Conservation (phyloP, 2,888 invertebrate species). For the Craniophora ligustri region DNA sequence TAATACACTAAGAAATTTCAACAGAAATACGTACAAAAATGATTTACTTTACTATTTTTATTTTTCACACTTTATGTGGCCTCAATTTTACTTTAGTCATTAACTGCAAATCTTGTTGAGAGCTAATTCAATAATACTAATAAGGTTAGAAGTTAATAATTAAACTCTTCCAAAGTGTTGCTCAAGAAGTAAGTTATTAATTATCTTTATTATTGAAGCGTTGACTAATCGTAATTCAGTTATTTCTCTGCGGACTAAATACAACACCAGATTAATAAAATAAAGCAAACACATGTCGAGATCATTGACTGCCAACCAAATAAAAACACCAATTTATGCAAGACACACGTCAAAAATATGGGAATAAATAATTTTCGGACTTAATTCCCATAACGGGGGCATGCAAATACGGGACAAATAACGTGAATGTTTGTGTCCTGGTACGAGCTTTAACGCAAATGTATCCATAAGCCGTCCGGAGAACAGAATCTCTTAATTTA, state of each 20-base stretch:
- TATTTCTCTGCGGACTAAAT: constrained; percentile 4
- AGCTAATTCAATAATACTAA: too few species aligned
- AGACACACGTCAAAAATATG: constrained; percentile 48
- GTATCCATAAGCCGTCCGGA: constrained; percentile 81
- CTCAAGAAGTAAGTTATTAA: too few species aligned
- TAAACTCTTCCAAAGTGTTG: too few species aligned
- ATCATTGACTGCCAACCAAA: constrained; percentile 22
- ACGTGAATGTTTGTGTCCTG: constrained; percentile 54
- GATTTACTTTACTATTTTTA: too few species aligned
- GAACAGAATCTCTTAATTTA: constrained; percentile 87
- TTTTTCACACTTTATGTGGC: too few species aligned
- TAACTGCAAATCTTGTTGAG: too few species aligned
- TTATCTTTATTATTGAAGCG: background rate
- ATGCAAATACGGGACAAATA: constrained; percentile 69
- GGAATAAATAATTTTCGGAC: constrained; percentile 64
- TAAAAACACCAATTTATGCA: constrained; percentile 47
- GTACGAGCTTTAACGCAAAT: constrained; percentile 77
- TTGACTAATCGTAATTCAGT: background rate
- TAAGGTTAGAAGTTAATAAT: too few species aligned
- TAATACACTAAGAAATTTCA: too few species aligned
- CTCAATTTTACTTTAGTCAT: too few species aligned
- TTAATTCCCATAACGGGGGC: constrained; percentile 63
- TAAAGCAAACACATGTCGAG: constrained; percentile 6
- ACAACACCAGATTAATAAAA: constrained; percentile 3
- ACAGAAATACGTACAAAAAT: too few species aligned